Percentiles rank a stretch among this genome's conserved stretches.
Conservation (phyloP, 2,888 invertebrate species). For the Formica aserva region DNA sequence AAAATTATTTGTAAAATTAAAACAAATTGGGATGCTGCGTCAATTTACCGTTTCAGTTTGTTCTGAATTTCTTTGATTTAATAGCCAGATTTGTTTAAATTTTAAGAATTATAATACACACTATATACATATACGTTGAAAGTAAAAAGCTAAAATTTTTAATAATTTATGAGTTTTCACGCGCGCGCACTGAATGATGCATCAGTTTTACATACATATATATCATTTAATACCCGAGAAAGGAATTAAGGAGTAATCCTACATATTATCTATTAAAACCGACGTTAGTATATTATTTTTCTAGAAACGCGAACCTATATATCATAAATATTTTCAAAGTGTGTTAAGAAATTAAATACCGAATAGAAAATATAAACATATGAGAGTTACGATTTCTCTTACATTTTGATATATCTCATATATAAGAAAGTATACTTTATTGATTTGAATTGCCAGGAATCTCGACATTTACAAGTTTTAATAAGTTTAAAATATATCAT, state of each 20-base stretch:
- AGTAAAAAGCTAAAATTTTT: background rate
- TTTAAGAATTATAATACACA: too few relatives aligned
- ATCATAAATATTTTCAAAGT: background rate
- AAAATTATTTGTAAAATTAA: too few relatives aligned
- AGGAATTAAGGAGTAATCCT: background rate
- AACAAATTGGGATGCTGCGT: too few relatives aligned
- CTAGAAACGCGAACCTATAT: background rate
- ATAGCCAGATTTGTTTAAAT: too few relatives aligned
- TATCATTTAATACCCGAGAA: background rate
- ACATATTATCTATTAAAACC: background rate
- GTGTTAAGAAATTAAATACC: conserved; percentile 8
- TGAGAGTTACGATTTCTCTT: background rate
- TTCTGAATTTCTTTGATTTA: too few relatives aligned
- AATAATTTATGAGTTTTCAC: background rate
- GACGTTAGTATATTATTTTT: background rate
- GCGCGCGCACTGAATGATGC: background rate
- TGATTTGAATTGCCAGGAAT: background rate
- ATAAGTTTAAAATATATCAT: background rate
- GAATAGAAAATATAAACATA: too few relatives aligned
- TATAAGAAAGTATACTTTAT: background rate
- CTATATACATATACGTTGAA: background rate
- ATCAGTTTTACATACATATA: background rate
- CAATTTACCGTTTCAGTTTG: too few relatives aligned
- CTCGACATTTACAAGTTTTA: background rate
- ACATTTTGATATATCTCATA: background rate